Conservation (phyloP, 1,140 invertebrate genomes). For the Dolichoris vasculosae region DNA sequence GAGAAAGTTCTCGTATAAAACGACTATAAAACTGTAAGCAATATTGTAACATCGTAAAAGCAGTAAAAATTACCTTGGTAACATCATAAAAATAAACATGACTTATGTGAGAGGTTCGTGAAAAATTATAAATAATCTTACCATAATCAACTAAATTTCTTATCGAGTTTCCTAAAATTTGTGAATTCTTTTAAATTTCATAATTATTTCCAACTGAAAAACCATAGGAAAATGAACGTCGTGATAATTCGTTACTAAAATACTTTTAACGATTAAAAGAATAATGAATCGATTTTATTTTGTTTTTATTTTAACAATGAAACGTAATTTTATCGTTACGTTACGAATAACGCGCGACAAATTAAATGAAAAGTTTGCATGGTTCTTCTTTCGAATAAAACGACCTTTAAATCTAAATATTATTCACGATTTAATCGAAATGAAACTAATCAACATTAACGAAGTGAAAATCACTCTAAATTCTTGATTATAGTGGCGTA, state of each 20-base stretch:
- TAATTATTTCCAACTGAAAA: too few species aligned
- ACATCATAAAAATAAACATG: background rate
- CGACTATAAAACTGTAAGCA: background rate
- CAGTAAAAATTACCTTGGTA: background rate
- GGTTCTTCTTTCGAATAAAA: background rate
- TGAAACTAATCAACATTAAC: slow-evolving; percentile 29
- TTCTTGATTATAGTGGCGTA: background rate
- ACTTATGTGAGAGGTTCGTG: background rate
- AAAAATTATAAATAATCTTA: background rate
- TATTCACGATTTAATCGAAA: background rate
- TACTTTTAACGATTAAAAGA: too few species aligned
- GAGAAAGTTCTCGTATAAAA: background rate
- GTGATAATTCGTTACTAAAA: too few species aligned
- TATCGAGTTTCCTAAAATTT: background rate
- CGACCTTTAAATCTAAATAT: background rate
- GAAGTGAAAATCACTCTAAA: background rate
- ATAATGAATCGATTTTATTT: background rate
- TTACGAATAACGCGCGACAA: background rate
- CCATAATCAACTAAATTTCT: background rate
- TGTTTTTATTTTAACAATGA: too few species aligned
- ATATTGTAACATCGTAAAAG: background rate
- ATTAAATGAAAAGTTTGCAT: background rate
- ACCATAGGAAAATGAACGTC: too few species aligned
- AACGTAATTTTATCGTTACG: background rate
- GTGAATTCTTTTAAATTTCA: too few species aligned